Percentiles rank a stretch among this genome's conserved stretches.
These are phyloP conservation scores for Episyrphus balteatus DNA, from an alignment of 1,140 invertebrate genomes.

Conservation along the genomic window DNA sequence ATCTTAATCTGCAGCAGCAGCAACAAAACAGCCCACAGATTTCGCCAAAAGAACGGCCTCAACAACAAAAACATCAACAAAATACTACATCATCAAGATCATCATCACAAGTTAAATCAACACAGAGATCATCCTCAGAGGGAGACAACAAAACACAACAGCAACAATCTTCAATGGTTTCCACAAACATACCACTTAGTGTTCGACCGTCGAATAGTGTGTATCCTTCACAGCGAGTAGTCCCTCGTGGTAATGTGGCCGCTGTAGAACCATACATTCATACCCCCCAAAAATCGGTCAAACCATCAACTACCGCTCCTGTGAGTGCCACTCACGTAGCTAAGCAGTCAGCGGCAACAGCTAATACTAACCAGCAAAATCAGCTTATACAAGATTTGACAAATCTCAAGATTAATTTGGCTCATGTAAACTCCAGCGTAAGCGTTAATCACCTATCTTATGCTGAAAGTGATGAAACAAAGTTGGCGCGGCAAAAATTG, in stretches of 20 bases:
- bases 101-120: conserved; percentile 2
- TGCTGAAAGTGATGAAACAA: conserved; percentile 32
- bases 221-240: conserved; percentile 6
- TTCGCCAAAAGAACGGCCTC: conserved; percentile 1
- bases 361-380: conserved; percentile 31
- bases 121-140: conserved; percentile 2
- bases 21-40: conserved; percentile 20
- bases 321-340: conserved; percentile 21
- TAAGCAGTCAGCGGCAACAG: conserved; percentile 25
- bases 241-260: conserved; percentile 61
- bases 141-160: conserved; percentile 1
- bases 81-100: conserved; percentile 9
- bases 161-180: too few relatives aligned
- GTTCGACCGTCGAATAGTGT: conserved; percentile 6
- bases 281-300: conserved; percentile 50
- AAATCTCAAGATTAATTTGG: conserved; percentile 22
- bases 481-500: conserved; percentile 31
- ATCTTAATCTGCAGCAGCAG: conserved; percentile 35
- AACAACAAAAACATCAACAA: conserved; percentile 3
- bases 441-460: conserved; percentile 7
- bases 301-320: conserved; percentile 12
- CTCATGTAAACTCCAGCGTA: conserved; percentile 11
- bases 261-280: conserved; percentile 85
- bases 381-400: conserved; percentile 32
- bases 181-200: background rate